phyloP scores from a whole-genome alignment of 2,888 invertebrate genomes.

The Drosophila borealis region DNA sequence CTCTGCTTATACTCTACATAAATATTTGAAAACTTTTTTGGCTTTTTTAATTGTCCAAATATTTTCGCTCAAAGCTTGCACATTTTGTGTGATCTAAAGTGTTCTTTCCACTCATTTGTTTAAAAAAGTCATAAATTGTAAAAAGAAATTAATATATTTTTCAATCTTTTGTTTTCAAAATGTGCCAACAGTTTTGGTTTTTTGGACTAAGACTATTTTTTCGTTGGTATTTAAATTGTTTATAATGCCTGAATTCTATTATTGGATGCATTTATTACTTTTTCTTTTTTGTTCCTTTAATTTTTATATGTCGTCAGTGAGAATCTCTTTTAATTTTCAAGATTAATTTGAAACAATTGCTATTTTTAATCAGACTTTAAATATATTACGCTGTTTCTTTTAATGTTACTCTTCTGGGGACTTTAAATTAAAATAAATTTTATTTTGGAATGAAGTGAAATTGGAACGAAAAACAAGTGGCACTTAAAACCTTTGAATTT shows the following conservation, averaged over 20 bases:
- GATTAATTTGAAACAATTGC: no score
- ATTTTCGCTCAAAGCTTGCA: neutral
- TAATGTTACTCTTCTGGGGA: no score
- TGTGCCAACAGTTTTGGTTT: slow-evolving; percentile 4
- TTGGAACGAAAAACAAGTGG: no score
- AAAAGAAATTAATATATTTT: neutral
- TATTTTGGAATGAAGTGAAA: no score
- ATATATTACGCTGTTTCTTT: no score
- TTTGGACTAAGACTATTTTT: neutral
- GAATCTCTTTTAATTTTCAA: no score
- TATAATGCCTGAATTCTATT: neutral
- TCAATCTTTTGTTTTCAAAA: neutral
- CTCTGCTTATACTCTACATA: slow-evolving; percentile 1
- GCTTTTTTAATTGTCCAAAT: slow-evolving; percentile 2
- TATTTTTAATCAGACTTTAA: no score
- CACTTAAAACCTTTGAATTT: no score
- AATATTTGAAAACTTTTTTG: neutral
- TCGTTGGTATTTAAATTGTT: neutral
- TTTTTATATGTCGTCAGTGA: no score
- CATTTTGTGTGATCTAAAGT: slow-evolving; percentile 3
- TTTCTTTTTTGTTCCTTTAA: neutral
- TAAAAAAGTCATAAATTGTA: slow-evolving; percentile 5
- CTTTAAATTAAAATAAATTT: no score
- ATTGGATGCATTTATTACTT: no score
- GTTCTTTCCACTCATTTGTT: slow-evolving; percentile 1